phyloP scores from a whole-genome alignment of 2,113 vertebrate genomes.

The Mola mola region DNA sequence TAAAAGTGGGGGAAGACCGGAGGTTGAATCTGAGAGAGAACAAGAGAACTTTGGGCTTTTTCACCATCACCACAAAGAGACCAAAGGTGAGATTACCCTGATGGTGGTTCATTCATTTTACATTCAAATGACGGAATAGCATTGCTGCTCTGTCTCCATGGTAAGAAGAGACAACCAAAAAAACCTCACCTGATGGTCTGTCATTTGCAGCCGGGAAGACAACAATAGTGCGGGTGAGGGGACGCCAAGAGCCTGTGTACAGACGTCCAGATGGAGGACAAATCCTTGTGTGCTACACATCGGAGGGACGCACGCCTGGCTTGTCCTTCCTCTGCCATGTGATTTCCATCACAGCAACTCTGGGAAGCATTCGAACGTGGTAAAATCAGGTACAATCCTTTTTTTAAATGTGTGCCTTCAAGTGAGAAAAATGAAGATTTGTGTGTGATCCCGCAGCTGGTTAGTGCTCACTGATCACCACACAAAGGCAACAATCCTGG shows the following conservation, averaged over 20 bases:
- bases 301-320: conserved; percentile 6
- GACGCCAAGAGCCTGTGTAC: conserved; percentile 24
- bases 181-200: not conserved
- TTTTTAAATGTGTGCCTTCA: conserved; percentile 3
- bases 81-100: not conserved
- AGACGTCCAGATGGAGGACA: conserved; percentile 31
- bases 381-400: conserved; percentile 39
- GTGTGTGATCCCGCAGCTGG: not conserved
- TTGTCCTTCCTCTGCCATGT: conserved; percentile 43
- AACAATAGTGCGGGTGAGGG: conserved; percentile 23
- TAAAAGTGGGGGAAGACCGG: not conserved
- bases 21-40: not conserved
- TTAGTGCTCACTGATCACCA: no score
- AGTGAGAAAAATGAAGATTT: no score
- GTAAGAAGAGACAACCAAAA: not conserved
- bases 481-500: no score
- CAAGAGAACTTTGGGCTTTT: not conserved
- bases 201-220: conserved; percentile 2
- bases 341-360: conserved; percentile 33
- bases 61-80: not conserved
- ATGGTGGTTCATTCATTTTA: not conserved
- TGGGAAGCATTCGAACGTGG: conserved; percentile 25
- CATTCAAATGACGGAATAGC: not conserved
- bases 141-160: not conserved
- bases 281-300: conserved; percentile 22